A percentile compares a stretch with the other conserved stretches of the same genome.
phyloP scores from a whole-genome alignment of 2,113 vertebrate genomes.

The Nansenia antarctica region DNA sequence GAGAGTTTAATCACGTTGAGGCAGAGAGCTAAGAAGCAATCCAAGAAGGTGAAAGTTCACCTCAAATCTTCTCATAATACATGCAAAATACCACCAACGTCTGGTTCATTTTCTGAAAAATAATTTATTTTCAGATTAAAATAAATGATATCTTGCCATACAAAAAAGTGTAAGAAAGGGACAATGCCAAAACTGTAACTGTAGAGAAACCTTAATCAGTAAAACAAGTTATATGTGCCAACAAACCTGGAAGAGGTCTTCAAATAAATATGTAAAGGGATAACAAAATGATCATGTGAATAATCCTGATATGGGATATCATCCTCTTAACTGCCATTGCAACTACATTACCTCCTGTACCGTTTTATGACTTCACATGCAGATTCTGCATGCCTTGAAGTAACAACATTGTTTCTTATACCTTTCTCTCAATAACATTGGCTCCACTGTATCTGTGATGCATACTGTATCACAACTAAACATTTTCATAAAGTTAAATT shows the following conservation, averaged over 20 bases:
- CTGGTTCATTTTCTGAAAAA: constrained; percentile 69
- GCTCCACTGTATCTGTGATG: constrained; percentile 42
- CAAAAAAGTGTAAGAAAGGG: constrained; percentile 75
- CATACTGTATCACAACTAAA: constrained; percentile 24
- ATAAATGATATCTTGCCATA: constrained; percentile 76
- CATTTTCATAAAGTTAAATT: constrained; percentile 26
- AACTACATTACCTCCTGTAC: constrained; percentile 16
- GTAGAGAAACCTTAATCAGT: constrained; percentile 48
- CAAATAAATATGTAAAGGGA: constrained; percentile 28
- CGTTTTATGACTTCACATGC: constrained; percentile 18
- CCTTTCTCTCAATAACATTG: not conserved
- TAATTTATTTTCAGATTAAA: constrained; percentile 80
- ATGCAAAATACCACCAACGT: constrained; percentile 3
- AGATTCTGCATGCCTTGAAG: constrained; percentile 33
- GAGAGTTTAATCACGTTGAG: too few species aligned
- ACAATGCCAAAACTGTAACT: constrained; percentile 55
- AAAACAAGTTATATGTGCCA: constrained; percentile 40
- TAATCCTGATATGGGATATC: constrained; percentile 1
- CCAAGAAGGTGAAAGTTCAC: too few species aligned
- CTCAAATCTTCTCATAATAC: not conserved
- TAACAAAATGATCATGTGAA: constrained; percentile 19
- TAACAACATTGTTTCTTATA: constrained; percentile 13
- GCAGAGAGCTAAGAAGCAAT: too few species aligned
- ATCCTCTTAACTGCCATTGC: constrained; percentile 12
- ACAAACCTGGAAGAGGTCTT: constrained; percentile 31